Base-by-base conservation (phyloP, 2,888 invertebrate genomes). In the Apomyelois bistriatella region DNA sequence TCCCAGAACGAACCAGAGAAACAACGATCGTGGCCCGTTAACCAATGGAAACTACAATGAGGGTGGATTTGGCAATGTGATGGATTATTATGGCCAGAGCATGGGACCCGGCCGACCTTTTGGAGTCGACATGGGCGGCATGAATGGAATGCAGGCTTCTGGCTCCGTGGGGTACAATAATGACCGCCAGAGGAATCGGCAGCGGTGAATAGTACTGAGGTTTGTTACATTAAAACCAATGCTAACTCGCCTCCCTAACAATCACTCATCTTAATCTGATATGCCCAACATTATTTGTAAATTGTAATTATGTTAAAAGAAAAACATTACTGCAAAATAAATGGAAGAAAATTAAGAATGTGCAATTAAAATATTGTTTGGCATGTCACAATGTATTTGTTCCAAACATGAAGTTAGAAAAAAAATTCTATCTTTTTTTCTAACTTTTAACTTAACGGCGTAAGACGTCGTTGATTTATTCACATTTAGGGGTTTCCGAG, bases 121-220 rank as follows among this genome's bases (percentile, higher is more conserved):
- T 53, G 73, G 71, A 55, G 64, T 67, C 57, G 72, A 72, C 61
- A 67, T 76, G 72, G 73, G 63, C 55, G 74, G 75, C 68, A 67
- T 68, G 63, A 76, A 72, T 57, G 72, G 72, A 72, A 82, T 82
- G 82, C 76, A 66, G 82, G 79, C 80, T 58, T 82, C 84, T 71
- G 86, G 88, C 82, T 85, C 87, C 79, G 76, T 85, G 89, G 89
- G 89, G 86, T 87, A 87, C 82, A 74, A 74, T 74, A 82, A 81
- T 65, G 85, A 87, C 89, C 90, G 90, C 86, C 90, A 87, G 88
- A 85, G 87, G 75, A 84, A 85, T 77, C 88, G 84, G 77, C 89
- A 86, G 67, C 86, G 88, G 78, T 89, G 88, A 88, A 84, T 75
- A 70, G 65, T 61, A 74, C 71, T 66, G 90, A 90, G 90, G 90